A percentile compares a stretch with the other conserved stretches of the same genome.
Evolutionary conservation across 2,113 vertebrate species (phyloP).

Genomic region (Electrona antarctica): DNA sequence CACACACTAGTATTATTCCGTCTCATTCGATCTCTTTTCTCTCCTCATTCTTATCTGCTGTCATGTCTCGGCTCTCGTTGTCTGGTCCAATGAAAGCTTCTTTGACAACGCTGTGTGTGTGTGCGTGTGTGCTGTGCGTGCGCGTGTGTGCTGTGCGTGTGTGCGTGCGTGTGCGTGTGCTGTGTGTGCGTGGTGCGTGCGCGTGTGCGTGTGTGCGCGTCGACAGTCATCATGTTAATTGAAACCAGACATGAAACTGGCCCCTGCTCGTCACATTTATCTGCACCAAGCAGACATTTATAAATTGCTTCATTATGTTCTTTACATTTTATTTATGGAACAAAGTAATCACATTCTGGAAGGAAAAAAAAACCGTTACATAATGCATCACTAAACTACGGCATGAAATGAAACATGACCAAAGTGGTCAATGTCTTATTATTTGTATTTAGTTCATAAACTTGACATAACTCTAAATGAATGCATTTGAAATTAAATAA

Average conservation of each 20-base stretch:
- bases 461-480: no score
- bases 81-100: constrained; percentile 34
- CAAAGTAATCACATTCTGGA: no score
- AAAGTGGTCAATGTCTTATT: no score
- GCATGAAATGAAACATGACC: no score
- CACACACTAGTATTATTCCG: no score
- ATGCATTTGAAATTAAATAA: no score
- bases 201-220: constrained; percentile 57
- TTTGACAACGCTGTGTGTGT: not conserved
- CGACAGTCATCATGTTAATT: constrained; percentile 58
- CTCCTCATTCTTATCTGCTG: not conserved
- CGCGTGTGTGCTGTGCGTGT: constrained; percentile 27
- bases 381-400: no score
- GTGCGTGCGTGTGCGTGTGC: constrained; percentile 15
- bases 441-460: no score
- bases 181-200: constrained; percentile 5
- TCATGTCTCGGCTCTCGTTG: not conserved
- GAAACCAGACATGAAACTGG: constrained; percentile 71
- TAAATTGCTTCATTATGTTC: no score
- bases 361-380: no score
- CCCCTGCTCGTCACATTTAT: constrained; percentile 31
- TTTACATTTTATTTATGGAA: no score
- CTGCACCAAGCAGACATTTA: no score
- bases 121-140: constrained; percentile 26
- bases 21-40: not conserved